Evolutionary conservation across 2,797 vertebrate species (phyloP).

Genomic region (Sebastes minor): DNA sequence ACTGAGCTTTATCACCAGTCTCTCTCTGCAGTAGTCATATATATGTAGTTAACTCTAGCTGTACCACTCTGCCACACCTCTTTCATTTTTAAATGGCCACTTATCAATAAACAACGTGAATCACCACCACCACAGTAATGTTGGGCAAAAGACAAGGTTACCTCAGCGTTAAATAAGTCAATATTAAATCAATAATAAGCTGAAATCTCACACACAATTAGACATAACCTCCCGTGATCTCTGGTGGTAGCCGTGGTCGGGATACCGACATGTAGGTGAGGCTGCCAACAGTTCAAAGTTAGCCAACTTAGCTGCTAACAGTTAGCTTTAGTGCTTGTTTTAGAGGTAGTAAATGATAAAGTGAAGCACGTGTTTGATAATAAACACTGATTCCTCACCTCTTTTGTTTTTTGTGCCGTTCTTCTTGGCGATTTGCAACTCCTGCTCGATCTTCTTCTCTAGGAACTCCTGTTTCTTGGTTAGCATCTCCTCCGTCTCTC

Average conservation of each 20-base stretch:
- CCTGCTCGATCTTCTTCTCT: conserved; percentile 95
- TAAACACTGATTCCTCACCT: conserved; percentile 76
- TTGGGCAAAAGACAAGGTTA: not conserved
- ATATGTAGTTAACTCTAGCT: not conserved
- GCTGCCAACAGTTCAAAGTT: conserved; percentile 45
- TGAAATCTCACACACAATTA: not conserved
- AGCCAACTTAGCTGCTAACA: conserved; percentile 60
- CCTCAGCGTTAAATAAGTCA: not conserved
- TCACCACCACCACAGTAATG: not conserved
- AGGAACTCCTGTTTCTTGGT: conserved; percentile 96
- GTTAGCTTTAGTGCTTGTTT: not conserved
- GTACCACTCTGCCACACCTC: conserved; percentile 9
- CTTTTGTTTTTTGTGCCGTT: conserved; percentile 98
- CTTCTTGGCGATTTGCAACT: conserved; percentile 92
- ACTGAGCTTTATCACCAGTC: not conserved
- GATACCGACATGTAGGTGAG: not conserved
- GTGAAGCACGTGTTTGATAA: accelerated
- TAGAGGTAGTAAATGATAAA: too few relatives aligned
- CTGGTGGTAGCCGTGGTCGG: not conserved
- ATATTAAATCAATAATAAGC: too few relatives aligned
- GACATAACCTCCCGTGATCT: not conserved
- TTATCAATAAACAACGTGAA: not conserved
- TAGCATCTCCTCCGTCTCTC: conserved; percentile 97
- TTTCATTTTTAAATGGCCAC: not conserved
- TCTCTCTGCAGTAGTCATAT: too few relatives aligned